Percentiles rank a stretch among this genome's conserved stretches.
phyloP scores from a whole-genome alignment of 2,888 invertebrate species.

The Beris morrisii region DNA sequence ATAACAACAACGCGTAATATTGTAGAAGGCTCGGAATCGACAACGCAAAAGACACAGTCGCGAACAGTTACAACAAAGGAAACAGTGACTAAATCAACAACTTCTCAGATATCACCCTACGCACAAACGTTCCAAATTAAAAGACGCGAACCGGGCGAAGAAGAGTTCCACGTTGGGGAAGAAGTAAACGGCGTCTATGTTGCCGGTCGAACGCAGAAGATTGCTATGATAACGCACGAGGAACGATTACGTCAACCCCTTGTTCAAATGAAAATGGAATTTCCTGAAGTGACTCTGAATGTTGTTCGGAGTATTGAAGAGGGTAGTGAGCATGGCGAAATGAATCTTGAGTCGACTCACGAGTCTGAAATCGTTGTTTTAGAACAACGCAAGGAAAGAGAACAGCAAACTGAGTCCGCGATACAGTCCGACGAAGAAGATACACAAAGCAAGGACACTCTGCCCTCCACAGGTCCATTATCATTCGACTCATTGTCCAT shows the following conservation, averaged over 20 bases:
- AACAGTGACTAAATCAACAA: constrained; percentile 31
- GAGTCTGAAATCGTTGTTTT: constrained; percentile 27
- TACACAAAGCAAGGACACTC: background rate
- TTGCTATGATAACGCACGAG: constrained; percentile 73
- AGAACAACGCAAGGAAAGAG: constrained; percentile 10
- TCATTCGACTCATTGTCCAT: background rate
- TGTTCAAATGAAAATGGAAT: constrained; percentile 66
- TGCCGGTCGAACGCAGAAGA: constrained; percentile 54
- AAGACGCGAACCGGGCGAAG: constrained; percentile 26
- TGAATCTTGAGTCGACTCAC: constrained; percentile 34
- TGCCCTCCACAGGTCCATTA: background rate
- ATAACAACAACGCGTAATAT: background rate
- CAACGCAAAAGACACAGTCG: constrained; percentile 30
- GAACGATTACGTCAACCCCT: constrained; percentile 69
- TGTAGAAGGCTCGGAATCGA: constrained; percentile 9
- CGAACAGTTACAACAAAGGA: constrained; percentile 34
- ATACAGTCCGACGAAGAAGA: background rate
- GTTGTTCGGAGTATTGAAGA: constrained; percentile 50
- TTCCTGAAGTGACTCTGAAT: constrained; percentile 52
- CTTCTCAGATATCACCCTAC: background rate
- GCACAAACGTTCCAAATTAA: background rate
- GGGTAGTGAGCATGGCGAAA: constrained; percentile 2
- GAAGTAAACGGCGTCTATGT: constrained; percentile 44
- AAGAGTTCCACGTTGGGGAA: constrained; percentile 49
- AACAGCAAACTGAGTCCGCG: background rate